These are phyloP conservation scores for Trisateles emortualis DNA, from an alignment of 2,888 invertebrate genomes.

Conservation along the genomic window DNA sequence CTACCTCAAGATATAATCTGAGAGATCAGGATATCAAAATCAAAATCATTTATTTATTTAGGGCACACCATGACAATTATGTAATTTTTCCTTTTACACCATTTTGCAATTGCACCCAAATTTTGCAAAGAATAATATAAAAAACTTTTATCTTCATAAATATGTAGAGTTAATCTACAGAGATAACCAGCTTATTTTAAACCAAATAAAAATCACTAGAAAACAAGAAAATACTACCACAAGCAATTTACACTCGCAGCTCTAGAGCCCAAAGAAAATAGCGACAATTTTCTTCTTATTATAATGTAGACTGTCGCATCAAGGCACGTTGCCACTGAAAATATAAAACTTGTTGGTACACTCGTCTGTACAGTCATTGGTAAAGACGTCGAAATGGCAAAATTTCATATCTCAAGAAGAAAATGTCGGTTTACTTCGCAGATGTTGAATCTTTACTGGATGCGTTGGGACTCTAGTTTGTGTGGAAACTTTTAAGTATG, in stretches of 20 bases:
- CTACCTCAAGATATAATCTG: too few species aligned
- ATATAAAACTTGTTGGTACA: slow-evolving; percentile 36
- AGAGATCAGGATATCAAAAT: too few species aligned
- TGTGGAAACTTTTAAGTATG: not conserved
- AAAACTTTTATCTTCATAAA: too few species aligned
- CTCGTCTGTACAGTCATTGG: slow-evolving; percentile 34
- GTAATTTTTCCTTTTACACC: too few species aligned
- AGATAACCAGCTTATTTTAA: not conserved
- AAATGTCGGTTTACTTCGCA: slow-evolving; percentile 6
- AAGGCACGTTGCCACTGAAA: slow-evolving; percentile 30
- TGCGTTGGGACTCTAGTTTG: not conserved
- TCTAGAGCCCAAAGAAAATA: slow-evolving; percentile 12
- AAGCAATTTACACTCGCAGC: slow-evolving; percentile 4
- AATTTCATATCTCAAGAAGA: slow-evolving; percentile 42
- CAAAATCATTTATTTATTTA: too few species aligned
- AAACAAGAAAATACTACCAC: slow-evolving; percentile 3
- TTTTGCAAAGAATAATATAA: too few species aligned
- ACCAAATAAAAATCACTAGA: not conserved
- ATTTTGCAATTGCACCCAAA: too few species aligned
- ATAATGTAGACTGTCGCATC: slow-evolving; percentile 16
- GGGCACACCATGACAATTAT: too few species aligned
- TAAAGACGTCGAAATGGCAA: slow-evolving; percentile 40
- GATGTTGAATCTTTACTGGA: slow-evolving; percentile 7
- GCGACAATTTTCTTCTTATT: slow-evolving; percentile 16
- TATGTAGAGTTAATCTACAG: too few species aligned